These are phyloP conservation scores for Pristionchus arcanus DNA, from an alignment of 2,888 invertebrate genomes.

Conservation along the genomic window DNA sequence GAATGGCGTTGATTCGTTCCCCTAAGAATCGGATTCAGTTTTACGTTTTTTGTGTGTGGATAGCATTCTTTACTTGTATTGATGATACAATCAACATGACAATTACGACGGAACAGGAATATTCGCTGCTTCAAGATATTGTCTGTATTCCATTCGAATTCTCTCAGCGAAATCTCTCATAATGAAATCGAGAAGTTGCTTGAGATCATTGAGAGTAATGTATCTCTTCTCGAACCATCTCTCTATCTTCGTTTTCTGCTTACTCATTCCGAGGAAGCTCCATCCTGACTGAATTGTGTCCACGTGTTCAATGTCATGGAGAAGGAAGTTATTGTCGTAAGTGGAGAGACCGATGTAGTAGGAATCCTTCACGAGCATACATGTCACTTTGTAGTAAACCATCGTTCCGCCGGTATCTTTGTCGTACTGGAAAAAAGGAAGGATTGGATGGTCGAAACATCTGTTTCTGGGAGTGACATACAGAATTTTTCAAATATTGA, in stretches of 20 bases:
- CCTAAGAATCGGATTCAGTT: too few species aligned
- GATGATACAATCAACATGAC: neutral
- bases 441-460: too few species aligned
- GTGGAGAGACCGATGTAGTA: constrained; percentile 56
- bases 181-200: constrained; percentile 54
- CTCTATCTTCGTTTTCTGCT: constrained; percentile 30
- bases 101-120: constrained; percentile 46
- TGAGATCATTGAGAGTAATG: constrained; percentile 54
- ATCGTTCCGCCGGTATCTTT: constrained; percentile 54
- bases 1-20: too few species aligned
- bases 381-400: constrained; percentile 55
- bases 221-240: constrained; percentile 57
- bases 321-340: constrained; percentile 52
- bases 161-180: constrained; percentile 55
- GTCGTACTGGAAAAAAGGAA: constrained; percentile 28
- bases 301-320: constrained; percentile 46
- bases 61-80: neutral
- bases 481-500: too few species aligned
- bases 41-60: too few species aligned
- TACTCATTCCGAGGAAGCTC: constrained; percentile 46
- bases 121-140: constrained; percentile 51
- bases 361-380: constrained; percentile 47
- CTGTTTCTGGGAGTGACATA: too few species aligned
- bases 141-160: constrained; percentile 54
- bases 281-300: constrained; percentile 44